phyloP scores from a whole-genome alignment of 2,113 vertebrate genomes.

The Nibea coibor region DNA sequence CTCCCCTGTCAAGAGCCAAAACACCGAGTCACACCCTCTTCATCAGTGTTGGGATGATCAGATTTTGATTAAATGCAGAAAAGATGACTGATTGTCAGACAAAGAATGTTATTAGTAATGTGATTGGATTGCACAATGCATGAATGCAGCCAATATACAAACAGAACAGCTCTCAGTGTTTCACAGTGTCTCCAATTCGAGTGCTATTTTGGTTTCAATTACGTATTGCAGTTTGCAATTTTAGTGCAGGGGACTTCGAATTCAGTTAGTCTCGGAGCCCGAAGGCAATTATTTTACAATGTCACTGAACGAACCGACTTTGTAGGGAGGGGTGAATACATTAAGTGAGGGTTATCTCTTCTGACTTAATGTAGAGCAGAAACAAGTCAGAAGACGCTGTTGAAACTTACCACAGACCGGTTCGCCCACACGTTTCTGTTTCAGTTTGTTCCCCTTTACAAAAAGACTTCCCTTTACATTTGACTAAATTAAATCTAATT shows the following conservation, averaged over 20 bases:
- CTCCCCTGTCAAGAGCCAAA: not conserved
- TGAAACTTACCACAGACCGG: constrained; percentile 26
- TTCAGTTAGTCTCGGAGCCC: constrained; percentile 18
- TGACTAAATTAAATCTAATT: constrained; percentile 32
- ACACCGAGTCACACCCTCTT: not conserved
- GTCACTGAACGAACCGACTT: constrained; percentile 20
- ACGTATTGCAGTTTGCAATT: constrained; percentile 11
- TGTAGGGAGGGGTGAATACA: constrained; percentile 17
- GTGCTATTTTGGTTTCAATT: constrained; percentile 5
- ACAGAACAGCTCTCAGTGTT: not conserved
- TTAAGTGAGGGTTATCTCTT: constrained; percentile 40
- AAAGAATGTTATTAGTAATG: not conserved
- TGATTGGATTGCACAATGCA: not conserved
- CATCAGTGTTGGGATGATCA: not conserved
- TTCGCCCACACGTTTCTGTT: constrained; percentile 32
- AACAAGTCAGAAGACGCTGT: not conserved
- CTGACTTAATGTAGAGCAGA: constrained; percentile 29
- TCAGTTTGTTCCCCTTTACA: constrained; percentile 1
- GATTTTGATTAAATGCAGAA: constrained; percentile 23
- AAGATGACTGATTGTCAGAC: constrained; percentile 3
- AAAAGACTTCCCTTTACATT: not conserved
- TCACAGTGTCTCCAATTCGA: not conserved
- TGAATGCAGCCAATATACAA: not conserved
- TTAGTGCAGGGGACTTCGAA: constrained; percentile 2
- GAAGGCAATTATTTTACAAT: constrained; percentile 29